These are phyloP conservation scores for Lepidonotus clava DNA, from an alignment of 2,888 invertebrate species.

Conservation along the genomic window DNA sequence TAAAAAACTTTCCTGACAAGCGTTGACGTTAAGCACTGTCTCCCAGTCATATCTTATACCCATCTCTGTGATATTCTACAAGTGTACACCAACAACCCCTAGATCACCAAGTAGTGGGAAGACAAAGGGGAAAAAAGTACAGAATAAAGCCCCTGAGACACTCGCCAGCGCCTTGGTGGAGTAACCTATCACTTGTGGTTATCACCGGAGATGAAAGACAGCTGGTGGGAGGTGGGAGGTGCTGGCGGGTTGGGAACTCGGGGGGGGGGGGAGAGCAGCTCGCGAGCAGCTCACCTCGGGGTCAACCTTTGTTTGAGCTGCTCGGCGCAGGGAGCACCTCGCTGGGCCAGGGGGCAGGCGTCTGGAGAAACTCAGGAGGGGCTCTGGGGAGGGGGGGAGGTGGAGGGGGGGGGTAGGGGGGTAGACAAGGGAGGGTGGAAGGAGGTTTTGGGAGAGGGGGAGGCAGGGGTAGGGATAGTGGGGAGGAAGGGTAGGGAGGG, in stretches of 20 bases:
- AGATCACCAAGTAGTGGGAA: no score
- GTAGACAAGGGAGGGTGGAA: not conserved
- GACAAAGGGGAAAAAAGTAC: no score
- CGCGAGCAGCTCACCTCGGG: conserved; percentile 16
- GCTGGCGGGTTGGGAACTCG: not conserved
- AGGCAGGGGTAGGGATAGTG: not conserved
- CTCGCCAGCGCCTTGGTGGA: conserved; percentile 18
- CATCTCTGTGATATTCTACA: no score
- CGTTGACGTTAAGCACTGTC: no score
- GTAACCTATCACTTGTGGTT: conserved; percentile 41
- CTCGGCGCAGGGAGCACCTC: not conserved
- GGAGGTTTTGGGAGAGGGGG: no score
- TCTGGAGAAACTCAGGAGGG: not conserved
- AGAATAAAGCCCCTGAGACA: not conserved
- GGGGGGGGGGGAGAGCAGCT: no score
- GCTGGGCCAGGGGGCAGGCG: not conserved
- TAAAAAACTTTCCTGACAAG: no score
- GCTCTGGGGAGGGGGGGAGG: not conserved
- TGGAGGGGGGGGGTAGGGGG: not conserved
- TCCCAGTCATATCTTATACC: no score
- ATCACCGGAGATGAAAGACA: conserved; percentile 41
- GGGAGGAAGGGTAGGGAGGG: not conserved
- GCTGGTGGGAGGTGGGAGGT: conserved; percentile 1
- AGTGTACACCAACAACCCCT: no score
- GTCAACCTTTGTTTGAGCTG: conserved; percentile 25